A percentile compares a stretch with the other conserved stretches of the same genome.
Conservation (phyloP, 2,888 invertebrate species). For the Idaea aversata region DNA sequence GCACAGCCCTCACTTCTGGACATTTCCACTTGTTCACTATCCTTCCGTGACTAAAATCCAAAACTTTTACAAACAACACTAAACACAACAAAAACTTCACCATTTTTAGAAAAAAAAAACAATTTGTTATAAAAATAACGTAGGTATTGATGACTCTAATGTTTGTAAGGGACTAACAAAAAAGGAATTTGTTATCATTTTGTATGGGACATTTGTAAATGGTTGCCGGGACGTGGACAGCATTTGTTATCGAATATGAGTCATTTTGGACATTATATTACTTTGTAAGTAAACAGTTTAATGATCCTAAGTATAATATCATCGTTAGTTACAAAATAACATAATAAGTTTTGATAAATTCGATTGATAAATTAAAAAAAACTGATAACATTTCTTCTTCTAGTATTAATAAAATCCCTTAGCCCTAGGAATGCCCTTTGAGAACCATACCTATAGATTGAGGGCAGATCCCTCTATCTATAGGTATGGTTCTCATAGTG, state of each 20-base stretch:
- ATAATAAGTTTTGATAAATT: no score
- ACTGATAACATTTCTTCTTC: no score
- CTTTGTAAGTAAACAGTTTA: slow-evolving; percentile 36
- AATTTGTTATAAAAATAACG: background rate
- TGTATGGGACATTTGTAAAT: slow-evolving; percentile 71
- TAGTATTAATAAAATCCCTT: no score
- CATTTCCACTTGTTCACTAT: slow-evolving; percentile 85
- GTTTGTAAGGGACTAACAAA: slow-evolving; percentile 65
- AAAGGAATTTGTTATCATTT: slow-evolving; percentile 72
- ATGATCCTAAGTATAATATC: slow-evolving; percentile 20
- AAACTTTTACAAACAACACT: slow-evolving; percentile 37
- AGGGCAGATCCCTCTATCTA: no score
- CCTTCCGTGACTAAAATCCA: slow-evolving; percentile 41
- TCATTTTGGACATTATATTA: slow-evolving; percentile 31
- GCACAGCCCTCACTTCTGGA: slow-evolving; percentile 88
- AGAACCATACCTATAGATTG: no score
- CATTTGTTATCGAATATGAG: slow-evolving; percentile 71
- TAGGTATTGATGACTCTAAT: slow-evolving; percentile 51
- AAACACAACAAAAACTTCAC: slow-evolving; percentile 36
- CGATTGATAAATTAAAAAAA: no score
- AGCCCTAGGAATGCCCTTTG: no score
- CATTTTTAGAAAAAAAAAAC: slow-evolving; percentile 21
- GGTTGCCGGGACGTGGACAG: slow-evolving; percentile 55
- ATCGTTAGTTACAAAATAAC: background rate
- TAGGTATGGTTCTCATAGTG: no score